Percentiles rank a stretch among this genome's conserved stretches.
These are phyloP conservation scores for Brachyistius frenatus DNA, from an alignment of 2,113 vertebrate genomes.

Conservation along the genomic window DNA sequence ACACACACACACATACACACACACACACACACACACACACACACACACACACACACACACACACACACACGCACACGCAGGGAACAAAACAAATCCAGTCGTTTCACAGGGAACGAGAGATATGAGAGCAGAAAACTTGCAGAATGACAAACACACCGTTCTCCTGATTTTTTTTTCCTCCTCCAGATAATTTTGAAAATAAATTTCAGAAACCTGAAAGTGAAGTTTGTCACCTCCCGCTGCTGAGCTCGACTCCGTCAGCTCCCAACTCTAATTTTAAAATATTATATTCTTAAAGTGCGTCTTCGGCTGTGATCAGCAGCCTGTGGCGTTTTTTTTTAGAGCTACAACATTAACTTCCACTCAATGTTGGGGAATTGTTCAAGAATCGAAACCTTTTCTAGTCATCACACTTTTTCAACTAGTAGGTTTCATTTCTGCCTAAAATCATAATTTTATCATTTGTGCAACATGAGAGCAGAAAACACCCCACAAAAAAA, in stretches of 20 bases:
- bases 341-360: neutral
- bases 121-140: neutral
- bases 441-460: too few relatives aligned
- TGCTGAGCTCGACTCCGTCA: neutral
- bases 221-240: neutral
- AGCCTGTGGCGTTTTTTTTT: conserved; percentile 2
- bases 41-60: neutral
- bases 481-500: too few relatives aligned
- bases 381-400: neutral
- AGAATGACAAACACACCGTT: conserved; percentile 20
- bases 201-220: conserved; percentile 6
- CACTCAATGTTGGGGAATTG: neutral
- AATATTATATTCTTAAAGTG: neutral
- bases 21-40: conserved; percentile 26
- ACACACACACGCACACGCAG: neutral
- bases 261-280: neutral
- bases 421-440: too few relatives aligned
- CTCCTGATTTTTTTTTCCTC: neutral
- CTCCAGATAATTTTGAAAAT: conserved; percentile 17
- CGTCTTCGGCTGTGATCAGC: neutral
- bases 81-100: conserved; percentile 33
- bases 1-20: conserved; percentile 9
- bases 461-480: too few relatives aligned
- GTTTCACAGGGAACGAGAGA: conserved; percentile 19
- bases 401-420: too few relatives aligned